Base-by-base conservation (phyloP, 2,888 invertebrate genomes). In the Apamea crenata region DNA sequence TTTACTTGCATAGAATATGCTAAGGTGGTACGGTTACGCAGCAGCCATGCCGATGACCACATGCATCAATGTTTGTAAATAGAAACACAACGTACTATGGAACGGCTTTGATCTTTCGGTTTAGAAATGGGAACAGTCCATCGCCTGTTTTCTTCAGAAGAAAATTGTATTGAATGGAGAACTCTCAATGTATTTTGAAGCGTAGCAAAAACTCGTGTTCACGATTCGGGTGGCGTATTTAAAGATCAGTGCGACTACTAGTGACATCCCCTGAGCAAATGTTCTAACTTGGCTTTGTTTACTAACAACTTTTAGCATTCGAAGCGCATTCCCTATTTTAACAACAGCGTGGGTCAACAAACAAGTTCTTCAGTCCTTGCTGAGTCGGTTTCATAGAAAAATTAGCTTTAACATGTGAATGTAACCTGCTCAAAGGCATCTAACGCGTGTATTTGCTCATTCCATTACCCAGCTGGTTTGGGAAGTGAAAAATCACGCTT, bases 21-120 rank as follows among this genome's bases (percentile, higher is more conserved):
- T 94, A 93, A 95, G 95, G 95, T 96, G 94, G 94, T 94, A 95
- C 94, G 94, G 95, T 95, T 95, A 95, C 95, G 96, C 95, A 93
- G 96, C 95, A 95, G 93, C 96, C 94, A 96, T 95, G 96, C 94
- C 96, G 96, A 95, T 97, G 97, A 96, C 96, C 96, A 97, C 96
- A 96, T 96, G 97, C 96, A 96, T 95, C 96, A 96, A 95, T 97
- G 96, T 96, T 96, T 96, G 97, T 96, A 96, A 96, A 96, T 97
- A 97, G 96, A 96, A 88, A 95, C 92, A 90, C 92, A 90, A 92
- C 91, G 93, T 94, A 95, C 94, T 92, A 94, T 90, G 91, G 89
- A 90, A 91, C 88, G 82, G 87, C 92, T 94, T 94, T 92, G 93
- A 93, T 93, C 91, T 93, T 93, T 91, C 88, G 91, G 90, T 91